Conservation (phyloP, 2,113 vertebrate species). For the Sterrhoptilus dennistouni region DNA sequence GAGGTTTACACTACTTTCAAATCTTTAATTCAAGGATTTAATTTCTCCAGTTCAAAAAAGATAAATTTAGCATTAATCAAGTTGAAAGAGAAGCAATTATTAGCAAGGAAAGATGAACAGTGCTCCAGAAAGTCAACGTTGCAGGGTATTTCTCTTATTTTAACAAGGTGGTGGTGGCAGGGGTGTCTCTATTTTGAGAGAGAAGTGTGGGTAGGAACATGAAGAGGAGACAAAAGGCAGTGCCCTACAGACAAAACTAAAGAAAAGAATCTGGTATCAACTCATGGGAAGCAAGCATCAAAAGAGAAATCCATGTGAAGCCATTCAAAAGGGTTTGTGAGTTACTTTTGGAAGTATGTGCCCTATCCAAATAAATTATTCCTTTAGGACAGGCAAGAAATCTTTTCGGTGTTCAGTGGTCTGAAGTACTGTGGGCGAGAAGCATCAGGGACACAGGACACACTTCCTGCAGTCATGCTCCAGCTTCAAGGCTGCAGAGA, state of each 20-base stretch:
- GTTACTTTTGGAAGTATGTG: background rate
- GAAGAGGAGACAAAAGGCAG: background rate
- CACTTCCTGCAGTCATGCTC: background rate
- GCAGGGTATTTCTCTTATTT: background rate
- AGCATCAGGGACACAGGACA: background rate
- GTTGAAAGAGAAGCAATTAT: background rate
- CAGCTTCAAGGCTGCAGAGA: background rate
- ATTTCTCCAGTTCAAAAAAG: background rate
- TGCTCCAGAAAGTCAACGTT: background rate
- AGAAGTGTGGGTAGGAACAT: background rate
- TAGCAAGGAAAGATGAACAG: background rate
- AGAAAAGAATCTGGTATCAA: background rate
- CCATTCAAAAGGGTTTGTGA: background rate
- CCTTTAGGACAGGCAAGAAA: background rate
- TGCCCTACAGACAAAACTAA: background rate
- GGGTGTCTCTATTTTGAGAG: background rate
- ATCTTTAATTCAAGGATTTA: background rate
- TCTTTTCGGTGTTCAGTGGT: background rate
- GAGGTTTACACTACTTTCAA: background rate
- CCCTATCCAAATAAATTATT: background rate
- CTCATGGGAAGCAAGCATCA: background rate
- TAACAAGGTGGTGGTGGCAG: background rate
- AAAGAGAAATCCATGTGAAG: background rate
- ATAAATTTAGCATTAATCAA: background rate
- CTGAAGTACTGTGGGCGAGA: fast-evolving